These are phyloP conservation scores for Bungarus multicinctus DNA, from an alignment of 2,113 vertebrate genomes.

Conservation along the genomic window DNA sequence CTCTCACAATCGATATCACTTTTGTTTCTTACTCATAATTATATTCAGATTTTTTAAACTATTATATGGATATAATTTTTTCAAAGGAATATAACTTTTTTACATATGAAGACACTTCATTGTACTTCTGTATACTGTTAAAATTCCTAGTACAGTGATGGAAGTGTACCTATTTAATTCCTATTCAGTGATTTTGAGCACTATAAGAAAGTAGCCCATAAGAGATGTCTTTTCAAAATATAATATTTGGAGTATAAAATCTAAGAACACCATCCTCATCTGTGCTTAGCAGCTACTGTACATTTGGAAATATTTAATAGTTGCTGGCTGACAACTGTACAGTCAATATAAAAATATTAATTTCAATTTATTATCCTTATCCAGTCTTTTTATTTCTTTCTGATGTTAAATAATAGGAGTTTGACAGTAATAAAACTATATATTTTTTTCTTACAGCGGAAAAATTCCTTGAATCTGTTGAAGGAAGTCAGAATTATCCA, in stretches of 20 bases:
- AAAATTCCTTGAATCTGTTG: slow-evolving; percentile 96
- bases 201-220: not conserved
- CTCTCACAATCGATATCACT: not conserved
- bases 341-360: not conserved
- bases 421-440: not conserved
- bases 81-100: not conserved
- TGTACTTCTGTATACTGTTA: not conserved
- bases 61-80: not conserved
- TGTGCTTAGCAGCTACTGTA: not conserved
- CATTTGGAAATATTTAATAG: not conserved
- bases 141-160: not conserved
- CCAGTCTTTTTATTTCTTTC: not conserved
- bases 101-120: not conserved
- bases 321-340: not conserved
- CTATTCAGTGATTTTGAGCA: not conserved
- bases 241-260: not conserved
- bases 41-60: not conserved
- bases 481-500: slow-evolving; percentile 94
- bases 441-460: slow-evolving; percentile 80
- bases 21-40: not conserved
- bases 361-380: not conserved
- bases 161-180: not conserved
- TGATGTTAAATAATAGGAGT: fast-evolving
- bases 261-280: slow-evolving; percentile 15
- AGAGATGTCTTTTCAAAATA: slow-evolving; percentile 11